These are phyloP conservation scores for Paramacrobiotus metropolitanus DNA, from an alignment of 1,140 invertebrate genomes.

Conservation along the genomic window DNA sequence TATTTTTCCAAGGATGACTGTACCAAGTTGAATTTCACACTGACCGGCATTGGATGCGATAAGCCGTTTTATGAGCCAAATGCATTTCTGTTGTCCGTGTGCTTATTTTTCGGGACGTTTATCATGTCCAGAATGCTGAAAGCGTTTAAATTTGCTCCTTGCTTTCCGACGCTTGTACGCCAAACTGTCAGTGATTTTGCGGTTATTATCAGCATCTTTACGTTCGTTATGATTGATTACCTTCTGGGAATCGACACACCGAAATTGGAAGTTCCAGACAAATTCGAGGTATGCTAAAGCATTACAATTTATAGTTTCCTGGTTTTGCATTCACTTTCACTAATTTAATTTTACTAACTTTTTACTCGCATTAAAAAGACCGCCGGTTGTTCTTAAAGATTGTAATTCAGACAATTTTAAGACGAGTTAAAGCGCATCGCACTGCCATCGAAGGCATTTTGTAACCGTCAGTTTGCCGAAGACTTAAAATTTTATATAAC, in stretches of 20 bases:
- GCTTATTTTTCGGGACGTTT: slow-evolving; percentile 24
- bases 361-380: no score
- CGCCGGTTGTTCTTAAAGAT: no score
- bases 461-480: no score
- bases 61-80: slow-evolving; percentile 12
- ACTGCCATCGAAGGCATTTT: no score
- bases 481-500: no score
- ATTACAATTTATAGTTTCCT: no score
- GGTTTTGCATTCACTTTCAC: no score
- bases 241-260: slow-evolving; percentile 22
- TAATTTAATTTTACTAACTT: no score
- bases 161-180: slow-evolving; percentile 21
- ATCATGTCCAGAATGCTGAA: slow-evolving; percentile 18
- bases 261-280: slow-evolving; percentile 22
- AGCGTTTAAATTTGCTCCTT: slow-evolving; percentile 15
- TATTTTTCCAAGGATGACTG: slow-evolving; percentile 14
- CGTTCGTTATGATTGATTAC: slow-evolving; percentile 21
- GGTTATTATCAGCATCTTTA: slow-evolving; percentile 26
- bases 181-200: slow-evolving; percentile 25
- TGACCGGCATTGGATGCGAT: slow-evolving; percentile 11
- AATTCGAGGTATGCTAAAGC: slow-evolving; percentile 11
- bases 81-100: slow-evolving; percentile 21
- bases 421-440: no score
- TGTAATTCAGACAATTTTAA: no score
- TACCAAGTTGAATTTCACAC: slow-evolving; percentile 3